Conservation (phyloP, 2,797 vertebrate genomes). For the Cottoperca gobio region DNA sequence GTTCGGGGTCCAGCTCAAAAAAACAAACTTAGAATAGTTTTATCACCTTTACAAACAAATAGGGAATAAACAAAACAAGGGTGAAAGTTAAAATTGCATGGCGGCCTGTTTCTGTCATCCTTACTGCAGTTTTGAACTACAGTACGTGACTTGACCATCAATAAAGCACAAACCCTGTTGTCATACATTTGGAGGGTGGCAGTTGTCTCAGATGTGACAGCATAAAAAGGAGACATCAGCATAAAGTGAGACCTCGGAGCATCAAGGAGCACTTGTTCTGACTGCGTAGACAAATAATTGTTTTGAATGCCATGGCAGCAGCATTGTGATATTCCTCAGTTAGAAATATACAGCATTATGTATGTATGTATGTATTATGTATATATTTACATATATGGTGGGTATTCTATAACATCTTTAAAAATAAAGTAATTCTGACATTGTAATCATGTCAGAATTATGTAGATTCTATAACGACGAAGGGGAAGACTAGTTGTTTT, state of each 20-base stretch:
- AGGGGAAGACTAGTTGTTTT: too few species aligned
- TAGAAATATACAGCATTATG: neutral
- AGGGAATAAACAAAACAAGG: neutral
- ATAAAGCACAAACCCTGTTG: neutral
- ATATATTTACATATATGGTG: neutral
- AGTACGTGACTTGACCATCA: neutral
- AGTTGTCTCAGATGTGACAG: neutral
- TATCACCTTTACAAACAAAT: neutral
- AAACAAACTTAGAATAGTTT: neutral
- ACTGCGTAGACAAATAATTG: neutral
- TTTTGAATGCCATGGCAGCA: neutral
- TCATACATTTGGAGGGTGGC: neutral
- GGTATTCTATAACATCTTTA: too few species aligned
- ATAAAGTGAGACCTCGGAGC: neutral
- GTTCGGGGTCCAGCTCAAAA: neutral
- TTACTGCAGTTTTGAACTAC: neutral
- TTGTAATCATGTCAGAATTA: too few species aligned
- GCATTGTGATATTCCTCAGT: neutral
- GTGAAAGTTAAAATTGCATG: neutral
- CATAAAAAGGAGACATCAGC: neutral
- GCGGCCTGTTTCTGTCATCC: neutral
- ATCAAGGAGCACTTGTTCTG: neutral
- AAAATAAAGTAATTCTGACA: too few species aligned
- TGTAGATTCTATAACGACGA: too few species aligned
- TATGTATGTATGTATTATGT: too few species aligned